A percentile compares a stretch with the other conserved stretches of the same genome.
These are phyloP conservation scores for Perccottus glenii DNA, from an alignment of 2,113 vertebrate genomes.

Conservation along the genomic window DNA sequence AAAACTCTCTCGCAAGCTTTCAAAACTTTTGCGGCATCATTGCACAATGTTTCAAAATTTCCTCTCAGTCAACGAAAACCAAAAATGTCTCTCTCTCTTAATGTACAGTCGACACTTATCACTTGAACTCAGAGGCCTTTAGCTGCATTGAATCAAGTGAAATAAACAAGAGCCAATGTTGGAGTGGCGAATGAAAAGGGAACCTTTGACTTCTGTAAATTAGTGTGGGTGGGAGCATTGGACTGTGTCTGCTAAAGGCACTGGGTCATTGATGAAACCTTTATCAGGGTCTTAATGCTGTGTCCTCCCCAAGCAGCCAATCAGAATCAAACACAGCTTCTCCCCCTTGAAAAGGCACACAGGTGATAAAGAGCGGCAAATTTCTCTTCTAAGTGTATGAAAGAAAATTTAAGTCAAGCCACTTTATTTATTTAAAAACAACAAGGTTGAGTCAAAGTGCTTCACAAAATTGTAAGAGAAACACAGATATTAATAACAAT, in stretches of 20 bases:
- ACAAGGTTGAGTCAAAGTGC: too few species aligned
- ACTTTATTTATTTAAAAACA: background rate
- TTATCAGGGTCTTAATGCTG: constrained; percentile 71
- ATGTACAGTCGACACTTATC: constrained; percentile 30
- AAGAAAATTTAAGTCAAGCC: background rate
- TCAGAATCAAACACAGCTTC: constrained; percentile 51
- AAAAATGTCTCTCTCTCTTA: constrained; percentile 56
- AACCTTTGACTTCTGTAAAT: constrained; percentile 75
- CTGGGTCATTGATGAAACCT: constrained; percentile 74
- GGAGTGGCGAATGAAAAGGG: constrained; percentile 63
- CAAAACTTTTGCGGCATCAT: constrained; percentile 82
- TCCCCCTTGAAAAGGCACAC: background rate
- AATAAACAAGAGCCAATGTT: constrained; percentile 43
- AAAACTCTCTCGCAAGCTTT: constrained; percentile 77
- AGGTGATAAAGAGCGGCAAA: constrained; percentile 26
- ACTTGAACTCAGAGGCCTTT: constrained; percentile 33
- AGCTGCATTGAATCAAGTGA: constrained; percentile 24
- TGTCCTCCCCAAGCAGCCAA: constrained; percentile 73
- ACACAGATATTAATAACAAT: too few species aligned
- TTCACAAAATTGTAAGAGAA: too few species aligned
- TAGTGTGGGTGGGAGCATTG: constrained; percentile 66
- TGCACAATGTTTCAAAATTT: constrained; percentile 85
- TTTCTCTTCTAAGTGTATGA: background rate
- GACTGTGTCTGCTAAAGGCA: constrained; percentile 71
- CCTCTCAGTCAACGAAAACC: constrained; percentile 79